phyloP scores from a whole-genome alignment of 2,113 vertebrate species.

The Microtus oregoni region DNA sequence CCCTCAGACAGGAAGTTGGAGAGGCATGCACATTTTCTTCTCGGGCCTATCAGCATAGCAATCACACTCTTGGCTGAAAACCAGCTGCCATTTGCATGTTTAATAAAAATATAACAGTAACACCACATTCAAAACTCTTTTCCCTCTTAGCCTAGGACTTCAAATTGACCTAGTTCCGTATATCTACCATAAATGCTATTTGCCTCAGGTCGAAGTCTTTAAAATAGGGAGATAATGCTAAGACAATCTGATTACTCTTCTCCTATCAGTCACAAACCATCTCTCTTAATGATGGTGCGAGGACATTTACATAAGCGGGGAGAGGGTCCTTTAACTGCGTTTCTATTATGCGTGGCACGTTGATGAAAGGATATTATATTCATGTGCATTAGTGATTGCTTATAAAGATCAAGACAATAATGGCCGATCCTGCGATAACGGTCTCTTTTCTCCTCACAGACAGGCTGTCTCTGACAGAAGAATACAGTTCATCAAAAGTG shows the following conservation, averaged over 20 bases:
- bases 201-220: slow-evolving; percentile 85
- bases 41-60: slow-evolving; percentile 88
- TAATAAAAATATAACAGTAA: slow-evolving; percentile 88
- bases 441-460: slow-evolving; percentile 92
- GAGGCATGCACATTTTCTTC: slow-evolving; percentile 87
- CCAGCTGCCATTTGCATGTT: slow-evolving; percentile 88
- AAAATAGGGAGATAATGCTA: slow-evolving; percentile 85
- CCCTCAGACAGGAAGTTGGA: slow-evolving; percentile 85
- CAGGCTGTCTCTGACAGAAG: slow-evolving; percentile 93
- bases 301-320: slow-evolving; percentile 89
- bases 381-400: slow-evolving; percentile 91
- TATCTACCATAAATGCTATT: slow-evolving; percentile 84
- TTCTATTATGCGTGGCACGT: slow-evolving; percentile 92
- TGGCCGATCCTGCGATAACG: slow-evolving; percentile 91
- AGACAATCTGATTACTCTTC: slow-evolving; percentile 88
- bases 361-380: slow-evolving; percentile 92
- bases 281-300: slow-evolving; percentile 90
- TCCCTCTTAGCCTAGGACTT: slow-evolving; percentile 85
- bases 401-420: slow-evolving; percentile 93
- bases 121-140: slow-evolving; percentile 83
- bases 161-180: slow-evolving; percentile 78
- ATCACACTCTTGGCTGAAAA: slow-evolving; percentile 88
- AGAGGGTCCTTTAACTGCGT: slow-evolving; percentile 88
- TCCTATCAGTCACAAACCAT: slow-evolving; percentile 87
- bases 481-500: slow-evolving; percentile 94